Evolutionary conservation across 2,113 vertebrate species (phyloP).

Genomic region (Poicephalus gulielmi): DNA sequence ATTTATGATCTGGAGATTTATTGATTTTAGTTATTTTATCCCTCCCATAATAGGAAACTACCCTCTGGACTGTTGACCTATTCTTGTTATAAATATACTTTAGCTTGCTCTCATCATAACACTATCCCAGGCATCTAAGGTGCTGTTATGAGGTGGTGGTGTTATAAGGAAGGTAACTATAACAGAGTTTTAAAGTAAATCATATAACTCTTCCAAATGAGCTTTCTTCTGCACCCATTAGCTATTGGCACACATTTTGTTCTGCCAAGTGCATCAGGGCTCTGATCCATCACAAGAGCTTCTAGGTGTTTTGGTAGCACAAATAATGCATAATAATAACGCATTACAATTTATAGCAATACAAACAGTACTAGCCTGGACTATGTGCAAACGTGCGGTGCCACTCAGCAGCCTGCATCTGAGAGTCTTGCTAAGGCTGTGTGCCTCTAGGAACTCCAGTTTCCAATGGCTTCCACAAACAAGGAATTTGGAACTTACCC

Average conservation of each 20-base stretch:
- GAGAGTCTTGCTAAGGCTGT: background rate
- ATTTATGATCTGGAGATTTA: constrained; percentile 85
- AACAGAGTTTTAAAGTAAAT: constrained; percentile 64
- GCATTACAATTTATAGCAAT: background rate
- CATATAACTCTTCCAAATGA: constrained; percentile 66
- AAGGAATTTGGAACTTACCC: background rate
- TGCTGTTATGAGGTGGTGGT: constrained; percentile 70
- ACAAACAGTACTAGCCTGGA: background rate
- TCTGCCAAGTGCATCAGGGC: background rate
- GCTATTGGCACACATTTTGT: background rate
- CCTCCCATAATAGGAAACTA: constrained; percentile 79
- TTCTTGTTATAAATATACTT: constrained; percentile 76
- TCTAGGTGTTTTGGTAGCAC: background rate
- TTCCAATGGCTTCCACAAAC: background rate
- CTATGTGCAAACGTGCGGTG: background rate
- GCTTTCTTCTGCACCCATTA: background rate
- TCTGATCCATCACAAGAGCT: background rate
- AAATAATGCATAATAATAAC: background rate
- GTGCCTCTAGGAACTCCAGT: background rate
- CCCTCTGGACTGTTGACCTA: constrained; percentile 77
- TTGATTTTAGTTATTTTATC: constrained; percentile 83
- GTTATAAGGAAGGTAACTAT: constrained; percentile 64
- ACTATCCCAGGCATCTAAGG: constrained; percentile 72
- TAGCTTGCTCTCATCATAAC: constrained; percentile 73
- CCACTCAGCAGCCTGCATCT: background rate